phyloP scores from a whole-genome alignment of 2,888 invertebrate species.

The Arge pagana region DNA sequence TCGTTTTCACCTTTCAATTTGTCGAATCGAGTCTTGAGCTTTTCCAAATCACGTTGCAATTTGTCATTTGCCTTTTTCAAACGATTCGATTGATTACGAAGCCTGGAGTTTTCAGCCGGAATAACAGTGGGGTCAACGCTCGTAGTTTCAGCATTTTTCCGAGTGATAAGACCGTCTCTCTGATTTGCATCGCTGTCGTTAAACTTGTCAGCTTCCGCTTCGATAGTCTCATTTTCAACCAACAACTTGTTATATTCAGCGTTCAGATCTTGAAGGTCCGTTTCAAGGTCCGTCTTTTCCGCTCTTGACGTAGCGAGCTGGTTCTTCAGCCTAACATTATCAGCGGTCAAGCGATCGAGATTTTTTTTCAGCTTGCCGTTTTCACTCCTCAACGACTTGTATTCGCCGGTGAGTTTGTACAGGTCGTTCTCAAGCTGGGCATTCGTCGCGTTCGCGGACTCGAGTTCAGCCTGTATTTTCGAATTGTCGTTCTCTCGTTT shows the following conservation, averaged over 20 bases:
- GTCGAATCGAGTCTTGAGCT: not conserved
- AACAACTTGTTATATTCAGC: too few relatives aligned
- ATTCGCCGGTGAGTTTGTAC: conserved; percentile 19
- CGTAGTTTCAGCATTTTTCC: too few relatives aligned
- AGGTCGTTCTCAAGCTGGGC: conserved; percentile 23
- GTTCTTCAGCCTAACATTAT: conserved; percentile 21
- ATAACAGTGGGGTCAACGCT: too few relatives aligned
- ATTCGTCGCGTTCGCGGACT: conserved; percentile 3
- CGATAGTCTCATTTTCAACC: too few relatives aligned
- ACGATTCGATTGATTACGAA: too few relatives aligned
- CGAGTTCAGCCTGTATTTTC: conserved; percentile 13
- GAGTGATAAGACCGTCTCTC: too few relatives aligned
- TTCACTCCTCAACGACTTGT: conserved; percentile 25
- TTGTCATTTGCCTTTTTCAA: not conserved
- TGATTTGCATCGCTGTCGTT: too few relatives aligned
- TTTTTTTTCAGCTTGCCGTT: conserved; percentile 24
- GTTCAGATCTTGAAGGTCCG: too few relatives aligned
- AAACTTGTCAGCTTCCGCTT: too few relatives aligned
- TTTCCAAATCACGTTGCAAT: conserved; percentile 1
- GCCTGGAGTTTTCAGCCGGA: too few relatives aligned
- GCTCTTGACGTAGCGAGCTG: conserved; percentile 13
- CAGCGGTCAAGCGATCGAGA: conserved; percentile 16
- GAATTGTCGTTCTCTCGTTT: conserved; percentile 17
- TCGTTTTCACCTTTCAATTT: not conserved
- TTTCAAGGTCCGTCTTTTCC: too few relatives aligned